Evolutionary conservation across 2,113 vertebrate genomes (phyloP), one percentile per base, ranked within the genome.

Genomic region (Acrocephalus arundinaceus): DNA sequence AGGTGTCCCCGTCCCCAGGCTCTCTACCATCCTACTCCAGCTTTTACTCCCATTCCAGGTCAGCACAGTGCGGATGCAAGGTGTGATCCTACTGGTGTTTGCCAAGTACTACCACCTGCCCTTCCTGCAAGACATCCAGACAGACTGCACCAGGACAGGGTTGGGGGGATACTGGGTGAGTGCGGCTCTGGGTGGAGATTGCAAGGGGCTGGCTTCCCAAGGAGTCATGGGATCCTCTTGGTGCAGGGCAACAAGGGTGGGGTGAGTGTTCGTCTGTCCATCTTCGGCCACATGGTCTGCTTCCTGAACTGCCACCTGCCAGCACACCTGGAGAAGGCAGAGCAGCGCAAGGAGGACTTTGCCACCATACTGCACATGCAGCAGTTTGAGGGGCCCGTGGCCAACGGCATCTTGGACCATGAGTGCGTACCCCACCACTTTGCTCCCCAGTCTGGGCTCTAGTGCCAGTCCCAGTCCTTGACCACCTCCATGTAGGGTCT

Each of bases 261-360:
- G 2, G 99, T 99, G 75, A 99, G 99, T 3, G 95, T 98, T 19
- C 98, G 99, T 68, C 98, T 99, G 95, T 98, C 98, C 2, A 73
- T 99, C 96, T 99, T 99, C 1, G 99, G 99, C 72, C 99, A 99
- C 97, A 98, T 99, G 48, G 98, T 99, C 73, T 99, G 99, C 95
- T 99, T 99, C 97, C 98, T 99, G 52, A 99, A 99, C 98, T 99
- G 99, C 97, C 99, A 99, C 98, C 97, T 99, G 96, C 99, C 99
- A 1, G 99, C 99, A 3, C 99, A 99, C 97, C 98, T 99, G 99
- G 98, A 99, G 93, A 99, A 99, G 94, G 98, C 99, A 0, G 99
- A 99, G 96, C 99, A 99, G 97, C 98, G 99, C 72, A 98, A 99
- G 97, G 99, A 99, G 94, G 99, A 99, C 96, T 99, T 99, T 96